A percentile compares a stretch with the other conserved stretches of the same genome.
These are phyloP conservation scores for Setipinna tenuifilis DNA, from an alignment of 2,797 vertebrate species.

Conservation along the genomic window DNA sequence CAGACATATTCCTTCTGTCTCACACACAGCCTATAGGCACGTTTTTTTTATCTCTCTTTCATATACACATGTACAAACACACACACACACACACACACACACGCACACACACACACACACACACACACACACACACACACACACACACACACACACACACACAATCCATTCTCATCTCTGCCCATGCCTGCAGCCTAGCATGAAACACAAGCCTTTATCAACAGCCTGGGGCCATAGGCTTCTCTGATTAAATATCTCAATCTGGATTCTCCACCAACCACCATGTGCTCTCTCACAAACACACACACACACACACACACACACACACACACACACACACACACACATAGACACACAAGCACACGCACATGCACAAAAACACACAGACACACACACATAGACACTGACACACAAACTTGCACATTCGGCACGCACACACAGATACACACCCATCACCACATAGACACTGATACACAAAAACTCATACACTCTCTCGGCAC, in stretches of 20 bases:
- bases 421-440: too few relatives aligned
- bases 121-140: neutral
- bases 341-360: too few relatives aligned
- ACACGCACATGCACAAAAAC: too few relatives aligned
- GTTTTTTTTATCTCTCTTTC: too few relatives aligned
- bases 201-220: slow-evolving; percentile 19
- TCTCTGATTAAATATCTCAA: slow-evolving; percentile 7
- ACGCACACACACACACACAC: neutral
- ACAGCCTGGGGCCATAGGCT: neutral
- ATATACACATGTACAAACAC: neutral
- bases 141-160: neutral
- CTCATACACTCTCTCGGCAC: too few relatives aligned
- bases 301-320: too few relatives aligned
- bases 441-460: too few relatives aligned
- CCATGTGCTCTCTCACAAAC: neutral
- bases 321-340: too few relatives aligned
- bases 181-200: neutral
- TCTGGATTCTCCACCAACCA: neutral
- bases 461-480: too few relatives aligned
- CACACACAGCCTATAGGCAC: neutral
- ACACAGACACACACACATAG: too few relatives aligned
- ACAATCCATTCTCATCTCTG: neutral
- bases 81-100: slow-evolving; percentile 4
- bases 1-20: too few relatives aligned
- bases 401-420: too few relatives aligned